These are phyloP conservation scores for Papilio xuthus DNA, from an alignment of 1,140 invertebrate genomes.

Conservation along the genomic window DNA sequence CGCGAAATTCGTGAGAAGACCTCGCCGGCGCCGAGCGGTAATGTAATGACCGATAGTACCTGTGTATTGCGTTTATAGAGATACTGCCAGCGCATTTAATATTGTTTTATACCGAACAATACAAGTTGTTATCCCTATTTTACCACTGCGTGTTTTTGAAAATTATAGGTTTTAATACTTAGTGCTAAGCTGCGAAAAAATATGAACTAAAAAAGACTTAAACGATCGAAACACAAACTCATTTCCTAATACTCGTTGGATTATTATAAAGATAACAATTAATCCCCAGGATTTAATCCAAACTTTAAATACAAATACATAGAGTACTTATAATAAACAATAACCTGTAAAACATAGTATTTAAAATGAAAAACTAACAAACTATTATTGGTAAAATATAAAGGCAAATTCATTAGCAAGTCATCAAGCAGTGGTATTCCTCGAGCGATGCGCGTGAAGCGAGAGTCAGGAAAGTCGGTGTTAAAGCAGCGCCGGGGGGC, in stretches of 20 bases:
- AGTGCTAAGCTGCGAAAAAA: too few species aligned
- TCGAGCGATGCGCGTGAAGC: background rate
- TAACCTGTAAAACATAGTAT: background rate
- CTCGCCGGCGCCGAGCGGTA: conserved; percentile 62
- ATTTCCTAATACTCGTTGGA: background rate
- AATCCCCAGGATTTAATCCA: background rate
- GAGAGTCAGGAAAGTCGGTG: conserved; percentile 30
- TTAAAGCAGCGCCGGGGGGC: conserved; percentile 48
- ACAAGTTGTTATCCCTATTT: background rate
- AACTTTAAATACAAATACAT: background rate
- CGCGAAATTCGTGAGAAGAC: conserved; percentile 79
- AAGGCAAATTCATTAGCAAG: conserved; percentile 22
- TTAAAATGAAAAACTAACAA: background rate
- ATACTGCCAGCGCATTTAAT: conserved; percentile 38
- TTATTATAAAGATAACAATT: background rate
- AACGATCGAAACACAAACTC: background rate
- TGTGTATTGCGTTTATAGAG: conserved; percentile 38
- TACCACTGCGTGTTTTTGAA: too few species aligned
- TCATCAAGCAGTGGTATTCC: conserved; percentile 22
- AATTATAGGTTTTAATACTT: too few species aligned
- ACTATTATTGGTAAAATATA: background rate
- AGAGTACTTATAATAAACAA: background rate
- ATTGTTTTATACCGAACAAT: conserved; percentile 32
- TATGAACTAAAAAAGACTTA: background rate
- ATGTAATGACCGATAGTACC: conserved; percentile 45